phyloP scores from a whole-genome alignment of 1,140 invertebrate species.

The Pseudomyrmex cubaensis region DNA sequence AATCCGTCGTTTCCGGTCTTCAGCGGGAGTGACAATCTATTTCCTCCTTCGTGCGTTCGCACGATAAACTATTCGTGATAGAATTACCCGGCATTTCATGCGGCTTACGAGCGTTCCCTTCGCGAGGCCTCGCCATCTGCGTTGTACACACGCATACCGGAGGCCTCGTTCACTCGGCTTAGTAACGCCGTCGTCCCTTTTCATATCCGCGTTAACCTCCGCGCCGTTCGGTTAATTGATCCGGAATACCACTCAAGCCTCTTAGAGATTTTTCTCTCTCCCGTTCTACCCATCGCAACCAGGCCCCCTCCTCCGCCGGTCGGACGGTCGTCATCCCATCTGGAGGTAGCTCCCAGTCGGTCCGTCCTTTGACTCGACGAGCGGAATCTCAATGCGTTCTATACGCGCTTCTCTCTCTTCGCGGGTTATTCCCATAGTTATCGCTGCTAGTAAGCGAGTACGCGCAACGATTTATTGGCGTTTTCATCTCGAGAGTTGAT shows the following conservation, averaged over 20 bases:
- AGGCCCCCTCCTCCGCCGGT: neutral
- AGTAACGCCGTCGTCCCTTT: constrained; percentile 73
- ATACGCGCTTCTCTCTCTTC: constrained; percentile 2
- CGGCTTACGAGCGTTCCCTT: constrained; percentile 42
- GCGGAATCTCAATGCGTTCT: constrained; percentile 63
- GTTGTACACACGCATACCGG: constrained; percentile 68
- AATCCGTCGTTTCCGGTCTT: constrained; percentile 10
- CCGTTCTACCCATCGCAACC: neutral
- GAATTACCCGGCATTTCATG: constrained; percentile 55
- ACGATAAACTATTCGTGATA: constrained; percentile 65
- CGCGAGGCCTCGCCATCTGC: constrained; percentile 49
- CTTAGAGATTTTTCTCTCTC: constrained; percentile 46
- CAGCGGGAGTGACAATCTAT: constrained; percentile 53
- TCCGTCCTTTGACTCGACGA: constrained; percentile 69
- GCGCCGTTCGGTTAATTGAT: constrained; percentile 75
- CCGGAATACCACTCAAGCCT: constrained; percentile 73
- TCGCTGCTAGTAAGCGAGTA: neutral
- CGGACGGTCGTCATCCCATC: constrained; percentile 41
- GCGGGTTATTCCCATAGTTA: constrained; percentile 46
- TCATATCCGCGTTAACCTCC: constrained; percentile 76
- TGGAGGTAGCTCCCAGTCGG: constrained; percentile 64
- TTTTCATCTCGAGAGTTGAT: constrained; percentile 24
- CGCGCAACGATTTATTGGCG: constrained; percentile 57
- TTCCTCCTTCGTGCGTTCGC: constrained; percentile 62
- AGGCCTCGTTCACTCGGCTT: constrained; percentile 64